A percentile compares a stretch with the other conserved stretches of the same genome.
Conservation (phyloP, 2,113 vertebrate genomes). For the Onychostoma macrolepis region DNA sequence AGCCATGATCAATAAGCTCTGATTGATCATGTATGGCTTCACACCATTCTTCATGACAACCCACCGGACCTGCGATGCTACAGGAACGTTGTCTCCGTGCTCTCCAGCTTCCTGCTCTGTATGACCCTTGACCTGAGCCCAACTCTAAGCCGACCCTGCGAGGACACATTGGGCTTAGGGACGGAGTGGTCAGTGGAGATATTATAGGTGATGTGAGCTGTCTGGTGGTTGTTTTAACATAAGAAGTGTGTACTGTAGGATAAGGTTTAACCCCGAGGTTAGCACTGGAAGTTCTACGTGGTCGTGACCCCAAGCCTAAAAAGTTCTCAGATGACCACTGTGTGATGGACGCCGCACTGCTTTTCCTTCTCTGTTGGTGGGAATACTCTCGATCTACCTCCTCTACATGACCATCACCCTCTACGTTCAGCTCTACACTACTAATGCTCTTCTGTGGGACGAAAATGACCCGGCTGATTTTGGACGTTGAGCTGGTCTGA, state of each 20-base stretch:
- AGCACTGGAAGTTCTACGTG: slow-evolving; percentile 62
- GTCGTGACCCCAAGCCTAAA: slow-evolving; percentile 56
- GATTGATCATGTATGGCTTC: slow-evolving; percentile 70
- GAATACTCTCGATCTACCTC: slow-evolving; percentile 52
- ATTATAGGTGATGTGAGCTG: slow-evolving; percentile 87
- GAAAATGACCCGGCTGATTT: slow-evolving; percentile 41
- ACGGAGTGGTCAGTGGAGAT: slow-evolving; percentile 80
- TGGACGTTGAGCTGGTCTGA: not conserved
- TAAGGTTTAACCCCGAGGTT: slow-evolving; percentile 80
- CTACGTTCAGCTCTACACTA: slow-evolving; percentile 68
- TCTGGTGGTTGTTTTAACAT: slow-evolving; percentile 95
- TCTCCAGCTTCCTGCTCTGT: slow-evolving; percentile 59
- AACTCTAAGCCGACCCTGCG: slow-evolving; percentile 69
- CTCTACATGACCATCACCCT: slow-evolving; percentile 51
- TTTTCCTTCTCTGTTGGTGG: slow-evolving; percentile 66
- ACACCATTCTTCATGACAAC: slow-evolving; percentile 84
- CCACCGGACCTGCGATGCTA: slow-evolving; percentile 78
- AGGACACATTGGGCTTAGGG: slow-evolving; percentile 80
- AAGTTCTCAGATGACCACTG: slow-evolving; percentile 66
- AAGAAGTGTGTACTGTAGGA: slow-evolving; percentile 85
- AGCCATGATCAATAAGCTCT: slow-evolving; percentile 65
- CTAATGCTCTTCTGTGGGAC: slow-evolving; percentile 67
- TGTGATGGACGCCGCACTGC: slow-evolving; percentile 63
- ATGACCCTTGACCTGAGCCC: slow-evolving; percentile 36
- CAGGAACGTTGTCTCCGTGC: slow-evolving; percentile 79